Evolutionary conservation across 1,140 invertebrate genomes (phyloP).

Genomic region (Pseudomyrmex flavicornis): DNA sequence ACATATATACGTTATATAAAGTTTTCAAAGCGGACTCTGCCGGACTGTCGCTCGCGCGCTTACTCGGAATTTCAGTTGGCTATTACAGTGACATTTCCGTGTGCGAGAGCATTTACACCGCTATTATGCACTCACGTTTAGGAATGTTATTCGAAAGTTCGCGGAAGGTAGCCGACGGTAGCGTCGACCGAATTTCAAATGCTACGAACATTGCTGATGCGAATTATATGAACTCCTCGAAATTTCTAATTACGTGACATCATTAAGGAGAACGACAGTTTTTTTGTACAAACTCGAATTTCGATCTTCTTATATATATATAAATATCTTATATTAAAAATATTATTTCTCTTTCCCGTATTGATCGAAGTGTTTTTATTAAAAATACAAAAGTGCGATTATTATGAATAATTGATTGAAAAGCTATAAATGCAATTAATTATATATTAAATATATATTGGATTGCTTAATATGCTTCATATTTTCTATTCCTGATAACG

Average conservation of each 20-base stretch:
- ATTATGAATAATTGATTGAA: not conserved
- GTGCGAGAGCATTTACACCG: slow-evolving; percentile 32
- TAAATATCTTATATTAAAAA: too few relatives aligned
- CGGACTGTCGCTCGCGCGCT: not conserved
- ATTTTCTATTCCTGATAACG: not conserved
- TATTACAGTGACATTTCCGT: slow-evolving; percentile 24
- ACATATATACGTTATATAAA: slow-evolving; percentile 44
- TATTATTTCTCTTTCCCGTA: too few relatives aligned
- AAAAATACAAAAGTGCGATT: not conserved
- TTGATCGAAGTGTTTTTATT: not conserved
- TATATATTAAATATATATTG: not conserved
- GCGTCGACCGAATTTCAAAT: slow-evolving; percentile 52
- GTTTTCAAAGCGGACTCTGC: slow-evolving; percentile 31
- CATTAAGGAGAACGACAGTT: slow-evolving; percentile 35
- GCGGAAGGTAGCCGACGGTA: slow-evolving; percentile 35
- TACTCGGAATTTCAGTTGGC: slow-evolving; percentile 55
- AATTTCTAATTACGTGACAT: slow-evolving; percentile 52
- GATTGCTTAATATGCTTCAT: not conserved
- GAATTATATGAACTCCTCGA: not conserved
- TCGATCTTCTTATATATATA: too few relatives aligned
- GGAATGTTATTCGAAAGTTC: slow-evolving; percentile 60
- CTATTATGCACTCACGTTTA: slow-evolving; percentile 46
- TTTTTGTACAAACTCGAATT: slow-evolving; percentile 14
- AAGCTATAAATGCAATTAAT: not conserved
- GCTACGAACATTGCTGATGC: slow-evolving; percentile 17